Percentiles rank a stretch among this genome's conserved stretches.
Conservation (phyloP, 2,113 vertebrate genomes). For the Toxotes jaculatrix region DNA sequence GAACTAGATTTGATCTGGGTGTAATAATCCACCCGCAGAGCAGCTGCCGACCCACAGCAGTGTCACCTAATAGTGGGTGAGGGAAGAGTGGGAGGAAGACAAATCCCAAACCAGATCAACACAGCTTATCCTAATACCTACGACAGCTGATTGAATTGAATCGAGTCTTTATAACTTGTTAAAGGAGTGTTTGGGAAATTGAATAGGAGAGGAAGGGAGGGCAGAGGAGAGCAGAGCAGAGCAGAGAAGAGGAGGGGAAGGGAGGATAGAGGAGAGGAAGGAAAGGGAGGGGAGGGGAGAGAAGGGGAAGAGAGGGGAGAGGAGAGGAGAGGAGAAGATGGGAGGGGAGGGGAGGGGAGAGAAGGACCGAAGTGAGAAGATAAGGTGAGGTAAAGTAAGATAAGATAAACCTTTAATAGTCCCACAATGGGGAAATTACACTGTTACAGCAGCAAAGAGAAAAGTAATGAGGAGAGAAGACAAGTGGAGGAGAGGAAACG, state of each 20-base stretch:
- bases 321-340: neutral
- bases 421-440: too few species aligned
- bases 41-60: conserved; percentile 49
- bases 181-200: conserved; percentile 35
- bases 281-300: neutral
- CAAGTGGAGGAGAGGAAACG: too few species aligned
- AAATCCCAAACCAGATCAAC: conserved; percentile 70
- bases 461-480: too few species aligned
- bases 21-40: conserved; percentile 48
- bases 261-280: neutral
- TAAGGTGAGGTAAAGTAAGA: too few species aligned
- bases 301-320: neutral
- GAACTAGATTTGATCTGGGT: conserved; percentile 39
- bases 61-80: conserved; percentile 42
- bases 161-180: conserved; percentile 43
- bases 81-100: conserved; percentile 32
- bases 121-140: conserved; percentile 58
- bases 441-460: too few species aligned
- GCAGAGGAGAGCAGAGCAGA: neutral
- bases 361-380: too few species aligned
- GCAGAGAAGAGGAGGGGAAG: neutral
- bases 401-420: too few species aligned
- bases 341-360: too few species aligned
- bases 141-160: conserved; percentile 60
- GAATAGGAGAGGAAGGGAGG: conserved; percentile 9